Evolutionary conservation across 2,113 vertebrate species (phyloP).

Genomic region (Lucifuga dentata): DNA sequence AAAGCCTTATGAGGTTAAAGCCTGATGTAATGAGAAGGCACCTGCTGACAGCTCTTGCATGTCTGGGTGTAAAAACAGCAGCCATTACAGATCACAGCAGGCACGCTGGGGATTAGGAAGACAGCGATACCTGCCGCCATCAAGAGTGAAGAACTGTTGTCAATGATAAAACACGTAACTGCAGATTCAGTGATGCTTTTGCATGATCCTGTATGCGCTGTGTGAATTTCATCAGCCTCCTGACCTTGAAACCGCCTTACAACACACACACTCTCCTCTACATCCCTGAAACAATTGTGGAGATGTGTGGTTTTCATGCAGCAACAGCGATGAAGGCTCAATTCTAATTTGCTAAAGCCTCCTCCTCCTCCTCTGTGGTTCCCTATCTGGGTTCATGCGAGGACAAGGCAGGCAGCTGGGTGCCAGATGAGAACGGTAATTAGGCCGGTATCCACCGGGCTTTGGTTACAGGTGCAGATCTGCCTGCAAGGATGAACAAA

Average conservation of each 20-base stretch:
- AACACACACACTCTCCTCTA: neutral
- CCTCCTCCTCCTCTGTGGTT: conserved; percentile 31
- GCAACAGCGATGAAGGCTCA: conserved; percentile 36
- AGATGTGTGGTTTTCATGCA: neutral
- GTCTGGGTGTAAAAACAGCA: conserved; percentile 58
- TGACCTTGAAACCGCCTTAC: conserved; percentile 42
- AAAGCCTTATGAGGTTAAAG: neutral
- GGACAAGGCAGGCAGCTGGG: conserved; percentile 71
- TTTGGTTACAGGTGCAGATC: conserved; percentile 75
- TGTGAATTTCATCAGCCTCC: neutral
- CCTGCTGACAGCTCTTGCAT: conserved; percentile 53
- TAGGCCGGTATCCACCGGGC: conserved; percentile 74
- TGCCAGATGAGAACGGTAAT: conserved; percentile 76
- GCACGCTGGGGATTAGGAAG: conserved; percentile 59
- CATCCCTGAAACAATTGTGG: neutral
- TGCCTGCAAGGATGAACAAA: conserved; percentile 70
- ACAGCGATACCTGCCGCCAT: conserved; percentile 56
- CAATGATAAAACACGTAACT: conserved; percentile 11
- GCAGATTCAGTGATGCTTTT: conserved; percentile 1
- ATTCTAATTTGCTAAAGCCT: conserved; percentile 52
- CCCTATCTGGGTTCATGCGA: conserved; percentile 55
- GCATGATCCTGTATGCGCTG: neutral
- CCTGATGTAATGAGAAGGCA: conserved; percentile 4
- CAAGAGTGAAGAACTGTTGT: conserved; percentile 39
- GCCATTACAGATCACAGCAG: conserved; percentile 47